Percentiles rank a stretch among this genome's conserved stretches.
Conservation (phyloP, 2,797 vertebrate species). For the Epinephelus awoara region DNA sequence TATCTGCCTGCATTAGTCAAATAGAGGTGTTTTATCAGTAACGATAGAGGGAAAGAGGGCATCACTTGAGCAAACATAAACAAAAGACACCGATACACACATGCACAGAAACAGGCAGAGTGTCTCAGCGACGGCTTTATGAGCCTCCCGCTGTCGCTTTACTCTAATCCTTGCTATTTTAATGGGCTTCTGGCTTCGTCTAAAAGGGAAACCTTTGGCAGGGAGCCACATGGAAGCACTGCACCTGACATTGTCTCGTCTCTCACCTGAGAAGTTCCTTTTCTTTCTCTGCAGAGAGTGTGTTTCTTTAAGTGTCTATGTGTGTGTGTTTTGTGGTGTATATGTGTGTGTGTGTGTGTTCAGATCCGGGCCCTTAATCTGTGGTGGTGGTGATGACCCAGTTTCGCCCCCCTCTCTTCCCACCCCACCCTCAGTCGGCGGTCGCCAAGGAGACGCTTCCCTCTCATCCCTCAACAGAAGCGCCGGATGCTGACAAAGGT, state of each 20-base stretch:
- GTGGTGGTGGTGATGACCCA: conserved; percentile 77
- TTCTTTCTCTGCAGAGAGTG: background rate
- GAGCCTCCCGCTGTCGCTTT: conserved; percentile 61
- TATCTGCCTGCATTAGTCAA: conserved; percentile 19
- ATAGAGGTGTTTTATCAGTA: conserved; percentile 22
- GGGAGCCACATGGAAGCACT: background rate
- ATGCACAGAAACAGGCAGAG: conserved; percentile 7
- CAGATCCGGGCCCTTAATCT: conserved; percentile 76
- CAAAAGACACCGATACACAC: background rate
- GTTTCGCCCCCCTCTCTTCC: conserved; percentile 48
- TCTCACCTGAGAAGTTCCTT: conserved; percentile 50
- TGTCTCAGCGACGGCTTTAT: conserved; percentile 61
- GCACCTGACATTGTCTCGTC: conserved; percentile 7
- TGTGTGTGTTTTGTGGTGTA: background rate
- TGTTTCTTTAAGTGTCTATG: background rate
- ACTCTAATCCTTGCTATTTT: conserved; percentile 74
- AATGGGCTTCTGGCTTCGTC: conserved; percentile 67
- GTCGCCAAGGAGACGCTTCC: conserved; percentile 79
- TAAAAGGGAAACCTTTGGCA: conserved; percentile 69
- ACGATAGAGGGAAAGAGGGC: conserved; percentile 40
- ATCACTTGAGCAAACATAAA: conserved; percentile 21
- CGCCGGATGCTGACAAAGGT: conserved; percentile 53
- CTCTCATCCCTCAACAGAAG: conserved; percentile 68
- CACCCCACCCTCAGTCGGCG: conserved; percentile 48
- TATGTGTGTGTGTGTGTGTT: conserved; percentile 19